Base-by-base conservation (phyloP, 2,888 invertebrate species). In the Acanthosepion lycidas region DNA sequence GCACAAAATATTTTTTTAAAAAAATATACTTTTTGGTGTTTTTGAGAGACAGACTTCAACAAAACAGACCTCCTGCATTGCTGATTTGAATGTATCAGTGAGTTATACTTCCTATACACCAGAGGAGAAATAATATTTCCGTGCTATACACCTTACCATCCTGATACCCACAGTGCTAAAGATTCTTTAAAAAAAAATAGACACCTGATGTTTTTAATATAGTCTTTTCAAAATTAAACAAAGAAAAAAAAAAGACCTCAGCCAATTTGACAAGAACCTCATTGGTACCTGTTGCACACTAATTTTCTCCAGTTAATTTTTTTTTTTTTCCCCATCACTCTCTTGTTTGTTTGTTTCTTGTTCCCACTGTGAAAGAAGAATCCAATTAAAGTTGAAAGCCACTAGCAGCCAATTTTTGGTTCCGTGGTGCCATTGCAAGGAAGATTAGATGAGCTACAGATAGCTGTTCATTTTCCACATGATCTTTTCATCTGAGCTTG, bases 181-280 rank as follows among this genome's bases (percentile, higher is more conserved):
- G 26, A 8, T 78, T 28, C 1, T 28, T 78, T 28, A 26, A 78
- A 78, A 78, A 33, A 78, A 78, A 78, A 78, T 5, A n/a, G 78
- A 78, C n/a, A 78, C 78, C 78, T 78, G 78, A 78, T 78, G 78
- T 78, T 78, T 78, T 78, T 78, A 78, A 78, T 78, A 78, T 78
- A n/a, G 78, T 18, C n/a, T n/a, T 78, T 78, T n/a, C 78, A 78
- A 78, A 78, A 78, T 78, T 78, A n/a, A 78, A 78, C n/a, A 78
- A 78, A 78, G 78, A 78, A 78, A 78, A 78, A 78, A 78, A 78
- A 78, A n/a, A 8, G 6, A 15, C 78, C n/a, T 78, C n/a, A 78
- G n/a, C 78, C 78, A 78, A 78, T 78, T 78, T 33, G 33, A 12
- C n/a, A 78, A 78, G 78, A 78, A 78, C n/a, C 18, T 78, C 78